A percentile compares a stretch with the other conserved stretches of the same genome.
Conservation (phyloP, 2,888 invertebrate species). For the Drosophila lacicola region DNA sequence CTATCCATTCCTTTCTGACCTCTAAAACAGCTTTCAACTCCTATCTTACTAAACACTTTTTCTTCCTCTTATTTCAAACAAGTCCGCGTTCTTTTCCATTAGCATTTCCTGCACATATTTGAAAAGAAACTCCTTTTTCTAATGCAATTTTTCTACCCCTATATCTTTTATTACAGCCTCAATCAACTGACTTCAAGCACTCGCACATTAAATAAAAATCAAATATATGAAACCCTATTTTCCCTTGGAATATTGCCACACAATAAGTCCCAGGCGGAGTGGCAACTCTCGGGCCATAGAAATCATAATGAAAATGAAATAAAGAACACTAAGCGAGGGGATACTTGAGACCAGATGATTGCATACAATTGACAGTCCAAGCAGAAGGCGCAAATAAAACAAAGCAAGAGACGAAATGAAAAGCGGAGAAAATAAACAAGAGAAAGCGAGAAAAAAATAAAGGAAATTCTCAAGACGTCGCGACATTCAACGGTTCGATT, state of each 20-base stretch:
- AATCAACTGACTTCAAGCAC: constrained; percentile 36
- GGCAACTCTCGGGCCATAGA: constrained; percentile 36
- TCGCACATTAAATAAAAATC: constrained; percentile 67
- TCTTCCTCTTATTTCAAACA: no score
- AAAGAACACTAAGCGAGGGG: constrained; percentile 32
- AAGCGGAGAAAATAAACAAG: constrained; percentile 16
- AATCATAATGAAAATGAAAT: constrained; percentile 68
- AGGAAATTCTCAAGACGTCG: constrained; percentile 23
- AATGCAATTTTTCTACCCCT: background rate
- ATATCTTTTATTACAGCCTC: constrained; percentile 5
- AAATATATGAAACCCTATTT: constrained; percentile 55
- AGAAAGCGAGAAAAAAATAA: background rate
- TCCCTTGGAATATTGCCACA: constrained; percentile 13
- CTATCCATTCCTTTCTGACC: background rate
- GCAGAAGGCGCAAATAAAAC: constrained; percentile 42
- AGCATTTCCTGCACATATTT: background rate
- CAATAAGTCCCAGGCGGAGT: constrained; percentile 21
- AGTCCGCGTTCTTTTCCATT: background rate
- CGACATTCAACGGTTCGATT: constrained; percentile 60
- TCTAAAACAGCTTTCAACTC: no score
- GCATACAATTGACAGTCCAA: constrained; percentile 48
- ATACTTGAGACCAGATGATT: constrained; percentile 38
- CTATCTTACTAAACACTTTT: background rate
- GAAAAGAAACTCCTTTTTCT: background rate
- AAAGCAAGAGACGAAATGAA: constrained; percentile 24